Base-by-base conservation (phyloP, 2,797 vertebrate species). In the Anas georgica region DNA sequence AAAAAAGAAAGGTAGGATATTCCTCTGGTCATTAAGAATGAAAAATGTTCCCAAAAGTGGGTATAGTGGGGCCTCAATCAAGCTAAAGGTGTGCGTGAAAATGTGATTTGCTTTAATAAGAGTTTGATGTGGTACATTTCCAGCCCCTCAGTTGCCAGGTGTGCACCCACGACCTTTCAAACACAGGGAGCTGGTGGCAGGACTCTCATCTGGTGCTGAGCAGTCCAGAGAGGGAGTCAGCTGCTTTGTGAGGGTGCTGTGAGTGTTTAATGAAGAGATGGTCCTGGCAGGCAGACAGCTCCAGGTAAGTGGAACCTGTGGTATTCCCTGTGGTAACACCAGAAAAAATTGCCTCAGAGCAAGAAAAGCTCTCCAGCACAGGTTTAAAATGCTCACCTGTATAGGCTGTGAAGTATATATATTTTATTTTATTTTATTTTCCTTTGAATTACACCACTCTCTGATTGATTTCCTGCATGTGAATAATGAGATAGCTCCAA, bases 401-500 rank as follows among this genome's bases (percentile, higher is more conserved):
- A 46, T 6, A 67, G 70, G 43, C 22, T 56, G 28, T 15, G 22
- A 86, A 33, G 28, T 35, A 48, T 29, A 72, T 15, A 20, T 33
- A 16, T 2, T 41, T 26, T 58, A 60, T 37, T 29, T 66, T 37
- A 31, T 87, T 80, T 78, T 45, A 17, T 59, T 83, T 75, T 56
- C 25, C 56, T 69, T 55, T 86, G 48, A 75, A 90, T 70, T 76
- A 45, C 10, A n/a, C 7, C 10, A 2, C 69, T 48, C 67, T 62
- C 85, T 63, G 45, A 90, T 50, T 79, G 52, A 88, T 82, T 88
- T 90, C 39, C 86, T 88, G 58, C 35, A 52, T 21, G 29, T 90
- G 90, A 86, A 54, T 90, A 88, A 91, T 8, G 56, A 86, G 64
- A 83, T 21, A 35, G 21, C 43, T 79, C 62, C 74, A 88, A 90